A percentile compares a stretch with the other conserved stretches of the same genome.
phyloP scores from a whole-genome alignment of 1,140 invertebrate genomes.

The Drosophila azteca region DNA sequence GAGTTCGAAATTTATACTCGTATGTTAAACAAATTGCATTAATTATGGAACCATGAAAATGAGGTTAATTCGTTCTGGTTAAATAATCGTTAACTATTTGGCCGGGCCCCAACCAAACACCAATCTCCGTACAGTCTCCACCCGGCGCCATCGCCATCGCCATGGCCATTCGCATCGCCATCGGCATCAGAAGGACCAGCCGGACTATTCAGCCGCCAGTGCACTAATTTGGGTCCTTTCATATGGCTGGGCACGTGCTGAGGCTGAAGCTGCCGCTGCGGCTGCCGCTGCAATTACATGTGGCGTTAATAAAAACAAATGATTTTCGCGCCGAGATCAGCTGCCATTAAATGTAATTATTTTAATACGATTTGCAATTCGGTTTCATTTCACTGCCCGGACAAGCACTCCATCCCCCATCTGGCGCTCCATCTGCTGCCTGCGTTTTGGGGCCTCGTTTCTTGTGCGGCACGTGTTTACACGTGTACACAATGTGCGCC shows the following conservation, averaged over 20 bases:
- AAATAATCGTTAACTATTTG: conserved; percentile 70
- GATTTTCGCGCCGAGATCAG: conserved; percentile 64
- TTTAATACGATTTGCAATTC: conserved; percentile 77
- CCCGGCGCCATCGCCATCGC: background rate
- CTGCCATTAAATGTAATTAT: conserved; percentile 79
- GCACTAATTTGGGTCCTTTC: conserved; percentile 21
- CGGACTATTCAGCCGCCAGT: too few species aligned
- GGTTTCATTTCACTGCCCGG: conserved; percentile 33
- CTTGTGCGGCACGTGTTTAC: too few species aligned
- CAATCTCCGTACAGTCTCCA: background rate
- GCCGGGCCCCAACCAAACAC: conserved; percentile 10
- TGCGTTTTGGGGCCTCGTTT: conserved; percentile 23
- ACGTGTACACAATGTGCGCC: too few species aligned
- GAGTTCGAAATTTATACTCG: conserved; percentile 44
- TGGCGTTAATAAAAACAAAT: conserved; percentile 78
- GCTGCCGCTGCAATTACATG: conserved; percentile 53
- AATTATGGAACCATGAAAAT: conserved; percentile 81
- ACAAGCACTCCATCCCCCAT: background rate
- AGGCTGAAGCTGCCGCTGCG: conserved; percentile 9
- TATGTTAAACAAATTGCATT: conserved; percentile 70
- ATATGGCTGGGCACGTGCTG: conserved; percentile 48
- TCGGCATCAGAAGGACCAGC: background rate
- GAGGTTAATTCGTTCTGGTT: conserved; percentile 76
- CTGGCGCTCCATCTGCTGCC: background rate
- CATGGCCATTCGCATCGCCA: background rate